phyloP scores from a whole-genome alignment of 2,888 invertebrate species.

The Xestia ashworthii region DNA sequence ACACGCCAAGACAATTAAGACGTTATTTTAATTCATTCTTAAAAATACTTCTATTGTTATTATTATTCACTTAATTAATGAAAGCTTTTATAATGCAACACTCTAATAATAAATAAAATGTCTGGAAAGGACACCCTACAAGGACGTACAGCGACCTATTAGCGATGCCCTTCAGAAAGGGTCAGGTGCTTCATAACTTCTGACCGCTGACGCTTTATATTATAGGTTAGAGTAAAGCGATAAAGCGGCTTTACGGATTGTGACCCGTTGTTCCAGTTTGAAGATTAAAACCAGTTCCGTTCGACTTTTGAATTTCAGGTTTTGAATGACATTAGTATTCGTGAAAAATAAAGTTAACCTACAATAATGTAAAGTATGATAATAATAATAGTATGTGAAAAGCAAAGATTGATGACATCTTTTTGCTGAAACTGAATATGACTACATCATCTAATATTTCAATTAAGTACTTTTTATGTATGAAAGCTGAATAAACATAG shows the following conservation, averaged over 20 bases:
- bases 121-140: conserved; percentile 11
- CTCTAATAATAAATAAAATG: conserved; percentile 35
- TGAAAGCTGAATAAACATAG: not conserved
- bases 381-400: not conserved
- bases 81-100: conserved; percentile 25
- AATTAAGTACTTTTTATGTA: not conserved
- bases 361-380: not conserved
- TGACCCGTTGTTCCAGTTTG: conserved; percentile 1
- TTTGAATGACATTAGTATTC: not conserved
- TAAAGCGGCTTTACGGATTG: conserved; percentile 22
- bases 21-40: no score
- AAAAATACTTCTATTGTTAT: not conserved
- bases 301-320: not conserved
- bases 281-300: not conserved
- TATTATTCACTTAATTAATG: not conserved
- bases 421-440: not conserved
- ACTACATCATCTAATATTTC: not conserved
- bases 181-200: conserved; percentile 55
- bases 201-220: conserved; percentile 44
- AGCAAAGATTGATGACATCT: not conserved
- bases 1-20: no score
- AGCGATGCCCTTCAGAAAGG: conserved; percentile 56
- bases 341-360: not conserved
- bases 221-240: conserved; percentile 42
- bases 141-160: conserved; percentile 45